Evolutionary conservation across 2,888 invertebrate genomes (phyloP).

Genomic region (Acronicta psi): DNA sequence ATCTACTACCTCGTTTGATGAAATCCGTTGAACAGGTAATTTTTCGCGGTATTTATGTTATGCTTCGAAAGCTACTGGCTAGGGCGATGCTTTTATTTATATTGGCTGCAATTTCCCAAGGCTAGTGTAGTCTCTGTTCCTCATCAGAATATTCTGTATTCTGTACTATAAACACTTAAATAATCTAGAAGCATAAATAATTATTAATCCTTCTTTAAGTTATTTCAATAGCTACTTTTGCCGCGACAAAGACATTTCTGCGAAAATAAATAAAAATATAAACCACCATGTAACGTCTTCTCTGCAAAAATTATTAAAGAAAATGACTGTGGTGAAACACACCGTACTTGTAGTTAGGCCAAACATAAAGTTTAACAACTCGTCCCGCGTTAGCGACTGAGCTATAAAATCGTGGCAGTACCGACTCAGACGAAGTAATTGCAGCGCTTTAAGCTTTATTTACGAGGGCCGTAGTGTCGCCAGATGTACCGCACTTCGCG

Average conservation of each 20-base stretch:
- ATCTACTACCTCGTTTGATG: too few species aligned
- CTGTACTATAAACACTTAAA: too few species aligned
- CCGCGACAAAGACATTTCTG: neutral
- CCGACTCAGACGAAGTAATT: constrained; percentile 52
- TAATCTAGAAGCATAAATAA: too few species aligned
- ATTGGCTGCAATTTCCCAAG: constrained; percentile 17
- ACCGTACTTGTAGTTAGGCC: constrained; percentile 25
- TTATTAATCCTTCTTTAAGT: too few species aligned
- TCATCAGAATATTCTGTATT: too few species aligned
- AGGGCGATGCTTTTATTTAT: constrained; percentile 11
- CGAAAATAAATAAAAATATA: neutral
- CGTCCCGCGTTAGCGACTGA: constrained; percentile 39
- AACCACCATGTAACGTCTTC: constrained; percentile 6
- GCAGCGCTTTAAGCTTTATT: constrained; percentile 56
- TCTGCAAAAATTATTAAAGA: constrained; percentile 16
- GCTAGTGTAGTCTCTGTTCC: too few species aligned
- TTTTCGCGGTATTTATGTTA: neutral
- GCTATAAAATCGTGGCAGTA: constrained; percentile 43
- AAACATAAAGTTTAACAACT: constrained; percentile 51
- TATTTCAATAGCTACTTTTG: too few species aligned
- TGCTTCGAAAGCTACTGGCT: neutral
- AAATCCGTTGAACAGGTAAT: too few species aligned
- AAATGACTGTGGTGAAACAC: constrained; percentile 15
- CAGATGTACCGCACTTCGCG: constrained; percentile 35
- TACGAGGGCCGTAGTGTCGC: constrained; percentile 39